phyloP scores from a whole-genome alignment of 2,888 invertebrate genomes.

The Poecilobothrus nobilitatus region DNA sequence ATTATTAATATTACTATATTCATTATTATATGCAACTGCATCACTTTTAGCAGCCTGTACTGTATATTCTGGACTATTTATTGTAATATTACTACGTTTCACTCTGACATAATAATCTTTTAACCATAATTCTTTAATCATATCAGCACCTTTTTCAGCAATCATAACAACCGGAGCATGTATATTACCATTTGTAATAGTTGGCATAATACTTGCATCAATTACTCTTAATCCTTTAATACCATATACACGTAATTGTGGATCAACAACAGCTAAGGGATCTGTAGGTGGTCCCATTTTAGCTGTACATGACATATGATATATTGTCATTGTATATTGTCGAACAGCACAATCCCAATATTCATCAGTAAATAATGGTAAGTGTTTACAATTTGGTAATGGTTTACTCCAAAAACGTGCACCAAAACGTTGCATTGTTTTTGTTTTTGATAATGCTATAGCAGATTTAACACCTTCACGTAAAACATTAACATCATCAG shows the following conservation, averaged over 20 bases:
- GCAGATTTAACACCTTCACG: slow-evolving; percentile 82
- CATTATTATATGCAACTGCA: not conserved
- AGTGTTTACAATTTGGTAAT: slow-evolving; percentile 73
- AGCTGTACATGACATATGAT: slow-evolving; percentile 73
- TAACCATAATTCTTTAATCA: slow-evolving; percentile 67
- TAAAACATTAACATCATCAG: slow-evolving; percentile 71
- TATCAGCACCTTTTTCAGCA: slow-evolving; percentile 74
- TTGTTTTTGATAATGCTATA: slow-evolving; percentile 69
- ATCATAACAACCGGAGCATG: slow-evolving; percentile 85
- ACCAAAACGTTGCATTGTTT: slow-evolving; percentile 69
- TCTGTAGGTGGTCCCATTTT: slow-evolving; percentile 76
- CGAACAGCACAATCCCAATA: slow-evolving; percentile 79
- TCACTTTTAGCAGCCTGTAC: not conserved
- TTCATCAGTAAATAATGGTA: slow-evolving; percentile 68
- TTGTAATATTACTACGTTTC: slow-evolving; percentile 18
- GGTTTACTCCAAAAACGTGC: slow-evolving; percentile 65
- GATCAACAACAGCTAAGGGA: slow-evolving; percentile 73
- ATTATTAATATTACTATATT: not conserved
- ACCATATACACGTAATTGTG: slow-evolving; percentile 66
- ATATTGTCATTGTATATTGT: slow-evolving; percentile 81
- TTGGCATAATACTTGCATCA: slow-evolving; percentile 83
- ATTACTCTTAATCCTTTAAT: slow-evolving; percentile 70
- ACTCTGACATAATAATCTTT: slow-evolving; percentile 24
- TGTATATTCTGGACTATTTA: not conserved
- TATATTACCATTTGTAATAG: slow-evolving; percentile 77